Percentiles rank a stretch among this genome's conserved stretches.
These are phyloP conservation scores for Tetragonula clypearis DNA, from an alignment of 1,140 invertebrate genomes.

Conservation along the genomic window DNA sequence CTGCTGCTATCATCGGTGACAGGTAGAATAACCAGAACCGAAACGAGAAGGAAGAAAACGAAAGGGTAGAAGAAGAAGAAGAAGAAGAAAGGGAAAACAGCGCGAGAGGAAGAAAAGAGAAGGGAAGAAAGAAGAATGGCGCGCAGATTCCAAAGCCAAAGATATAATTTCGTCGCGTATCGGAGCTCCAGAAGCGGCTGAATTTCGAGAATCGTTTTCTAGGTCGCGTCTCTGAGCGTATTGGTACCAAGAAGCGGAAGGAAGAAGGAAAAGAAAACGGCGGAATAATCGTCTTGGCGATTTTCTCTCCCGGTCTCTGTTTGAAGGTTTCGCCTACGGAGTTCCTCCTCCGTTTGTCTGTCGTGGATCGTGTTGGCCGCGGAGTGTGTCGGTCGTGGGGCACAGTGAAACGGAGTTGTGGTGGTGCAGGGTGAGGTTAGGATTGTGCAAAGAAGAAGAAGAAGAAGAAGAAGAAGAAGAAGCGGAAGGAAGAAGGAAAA, in stretches of 20 bases:
- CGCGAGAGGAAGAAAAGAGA: background rate
- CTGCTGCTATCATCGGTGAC: conserved; percentile 29
- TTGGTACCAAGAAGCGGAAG: background rate
- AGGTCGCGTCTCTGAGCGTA: background rate
- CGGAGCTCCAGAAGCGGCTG: background rate
- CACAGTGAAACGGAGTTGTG: conserved; percentile 22
- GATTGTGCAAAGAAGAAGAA: conserved; percentile 40
- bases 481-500: too few species aligned
- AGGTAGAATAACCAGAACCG: conserved; percentile 29
- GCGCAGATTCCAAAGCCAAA: conserved; percentile 29
- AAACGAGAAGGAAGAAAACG: background rate
- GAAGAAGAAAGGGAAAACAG: background rate
- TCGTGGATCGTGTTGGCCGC: too few species aligned
- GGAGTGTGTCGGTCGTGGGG: background rate
- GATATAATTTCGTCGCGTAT: conserved; percentile 19
- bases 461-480: conserved; percentile 51
- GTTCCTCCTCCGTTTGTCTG: conserved; percentile 13
- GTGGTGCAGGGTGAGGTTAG: conserved; percentile 52
- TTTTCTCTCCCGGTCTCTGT: conserved; percentile 30
- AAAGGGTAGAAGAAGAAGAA: background rate
- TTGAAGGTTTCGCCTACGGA: conserved; percentile 25
- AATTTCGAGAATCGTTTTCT: conserved; percentile 30
- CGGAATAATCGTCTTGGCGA: conserved; percentile 4
- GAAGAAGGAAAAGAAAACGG: background rate
- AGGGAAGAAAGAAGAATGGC: background rate